Conservation (phyloP, 2,797 vertebrate genomes). For the Tadarida brasiliensis region DNA sequence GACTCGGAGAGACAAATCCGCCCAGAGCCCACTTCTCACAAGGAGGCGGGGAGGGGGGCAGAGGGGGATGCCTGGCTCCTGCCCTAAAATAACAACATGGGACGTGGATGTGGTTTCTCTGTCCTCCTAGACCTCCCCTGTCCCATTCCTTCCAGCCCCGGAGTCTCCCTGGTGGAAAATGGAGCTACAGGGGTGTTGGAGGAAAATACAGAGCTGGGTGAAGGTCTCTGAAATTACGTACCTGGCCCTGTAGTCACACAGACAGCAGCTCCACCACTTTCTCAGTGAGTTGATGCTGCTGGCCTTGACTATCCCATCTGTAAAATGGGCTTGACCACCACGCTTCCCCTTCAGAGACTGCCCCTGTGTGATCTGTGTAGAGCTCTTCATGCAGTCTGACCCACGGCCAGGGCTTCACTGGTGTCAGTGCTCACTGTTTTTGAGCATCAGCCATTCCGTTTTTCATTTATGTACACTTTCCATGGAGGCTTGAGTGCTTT, state of each 20-base stretch:
- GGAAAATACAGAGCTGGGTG: not conserved
- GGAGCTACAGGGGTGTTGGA: too few relatives aligned
- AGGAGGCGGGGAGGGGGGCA: not conserved
- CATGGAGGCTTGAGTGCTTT: not conserved
- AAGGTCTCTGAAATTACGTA: not conserved
- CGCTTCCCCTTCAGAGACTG: not conserved
- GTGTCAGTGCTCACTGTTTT: not conserved
- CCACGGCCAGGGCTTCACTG: accelerated
- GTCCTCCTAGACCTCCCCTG: not conserved
- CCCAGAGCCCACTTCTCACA: not conserved
- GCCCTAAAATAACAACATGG: not conserved
- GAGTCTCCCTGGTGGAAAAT: not conserved
- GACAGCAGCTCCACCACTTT: not conserved
- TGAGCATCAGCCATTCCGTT: not conserved
- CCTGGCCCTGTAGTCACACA: not conserved
- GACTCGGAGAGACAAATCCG: not conserved
- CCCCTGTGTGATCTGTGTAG: not conserved
- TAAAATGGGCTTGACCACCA: not conserved
- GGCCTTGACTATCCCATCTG: not conserved
- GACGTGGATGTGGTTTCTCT: not conserved
- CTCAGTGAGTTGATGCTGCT: not conserved
- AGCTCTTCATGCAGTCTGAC: not conserved
- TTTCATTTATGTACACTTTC: not conserved
- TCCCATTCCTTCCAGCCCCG: not conserved
- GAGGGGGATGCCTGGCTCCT: not conserved